A percentile compares a stretch with the other conserved stretches of the same genome.
Evolutionary conservation across 2,888 invertebrate genomes (phyloP).

Genomic region (Cynaeus angustus): DNA sequence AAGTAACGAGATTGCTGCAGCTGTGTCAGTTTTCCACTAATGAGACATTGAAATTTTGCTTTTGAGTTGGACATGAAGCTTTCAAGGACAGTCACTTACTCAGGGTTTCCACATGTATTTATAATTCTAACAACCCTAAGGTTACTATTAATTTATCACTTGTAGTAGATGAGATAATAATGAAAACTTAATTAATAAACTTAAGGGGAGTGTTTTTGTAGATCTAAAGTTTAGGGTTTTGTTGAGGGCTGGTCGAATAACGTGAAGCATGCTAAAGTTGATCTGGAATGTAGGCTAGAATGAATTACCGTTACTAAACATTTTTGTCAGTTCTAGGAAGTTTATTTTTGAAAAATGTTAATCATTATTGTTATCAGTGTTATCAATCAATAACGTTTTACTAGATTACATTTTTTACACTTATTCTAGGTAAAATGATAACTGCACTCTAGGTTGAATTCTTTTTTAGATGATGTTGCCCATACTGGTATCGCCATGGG

Average conservation of each 20-base stretch:
- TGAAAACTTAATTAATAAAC: too few relatives aligned
- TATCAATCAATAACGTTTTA: too few relatives aligned
- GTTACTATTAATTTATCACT: conserved; percentile 17
- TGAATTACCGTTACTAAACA: conserved; percentile 15
- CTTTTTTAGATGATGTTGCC: conserved; percentile 71
- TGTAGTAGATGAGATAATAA: conserved; percentile 1
- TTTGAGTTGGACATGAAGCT: conserved; percentile 1
- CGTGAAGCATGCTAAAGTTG: conserved; percentile 6
- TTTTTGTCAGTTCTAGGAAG: conserved; percentile 15
- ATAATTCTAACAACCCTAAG: conserved; percentile 18
- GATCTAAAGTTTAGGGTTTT: too few relatives aligned
- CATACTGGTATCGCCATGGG: conserved; percentile 72
- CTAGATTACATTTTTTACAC: conserved; percentile 20
- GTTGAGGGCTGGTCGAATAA: too few relatives aligned
- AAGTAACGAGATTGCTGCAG: conserved; percentile 17
- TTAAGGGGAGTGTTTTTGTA: too few relatives aligned
- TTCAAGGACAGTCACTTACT: conserved; percentile 13
- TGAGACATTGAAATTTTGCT: conserved; percentile 9
- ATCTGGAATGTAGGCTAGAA: conserved; percentile 11
- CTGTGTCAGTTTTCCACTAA: conserved; percentile 11
- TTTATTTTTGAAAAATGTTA: conserved; percentile 15
- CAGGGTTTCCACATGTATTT: conserved; percentile 13
- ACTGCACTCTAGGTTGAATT: conserved; percentile 4
- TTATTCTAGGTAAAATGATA: background rate
- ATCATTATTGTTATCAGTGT: conserved; percentile 13